Percentiles rank a stretch among this genome's conserved stretches.
These are phyloP conservation scores for Stictocephala bisonia DNA, from an alignment of 2,888 invertebrate genomes.

Conservation along the genomic window DNA sequence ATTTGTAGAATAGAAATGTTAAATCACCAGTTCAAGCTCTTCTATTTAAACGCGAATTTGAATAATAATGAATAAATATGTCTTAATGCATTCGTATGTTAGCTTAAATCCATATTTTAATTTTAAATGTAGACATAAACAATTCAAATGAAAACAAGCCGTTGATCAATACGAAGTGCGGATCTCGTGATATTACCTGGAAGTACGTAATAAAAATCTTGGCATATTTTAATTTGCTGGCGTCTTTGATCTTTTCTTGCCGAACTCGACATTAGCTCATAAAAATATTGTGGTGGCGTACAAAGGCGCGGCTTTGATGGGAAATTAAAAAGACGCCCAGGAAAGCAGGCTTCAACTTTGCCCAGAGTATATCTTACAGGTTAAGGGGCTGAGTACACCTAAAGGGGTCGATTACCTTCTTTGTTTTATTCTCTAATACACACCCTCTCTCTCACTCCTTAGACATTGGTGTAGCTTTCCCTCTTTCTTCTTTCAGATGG, in stretches of 20 bases:
- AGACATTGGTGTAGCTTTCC: not conserved
- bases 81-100: too few relatives aligned
- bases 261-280: slow-evolving; percentile 15
- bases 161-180: not conserved
- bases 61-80: too few relatives aligned
- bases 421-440: slow-evolving; percentile 40
- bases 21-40: too few relatives aligned
- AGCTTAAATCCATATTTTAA: too few relatives aligned
- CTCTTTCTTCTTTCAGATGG: slow-evolving; percentile 21
- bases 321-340: slow-evolving; percentile 41
- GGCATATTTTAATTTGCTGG: slow-evolving; percentile 37
- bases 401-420: slow-evolving; percentile 37
- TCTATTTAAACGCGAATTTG: too few relatives aligned
- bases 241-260: slow-evolving; percentile 35
- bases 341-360: slow-evolving; percentile 24
- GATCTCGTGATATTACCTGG: slow-evolving; percentile 24
- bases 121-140: too few relatives aligned
- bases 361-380: slow-evolving; percentile 19
- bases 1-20: too few relatives aligned
- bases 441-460: slow-evolving; percentile 12
- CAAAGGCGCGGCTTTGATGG: slow-evolving; percentile 24
- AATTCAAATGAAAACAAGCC: too few relatives aligned
- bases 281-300: slow-evolving; percentile 37
- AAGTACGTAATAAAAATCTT: slow-evolving; percentile 26
- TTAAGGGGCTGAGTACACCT: slow-evolving; percentile 8